Base-by-base conservation (phyloP, 2,113 vertebrate genomes). In the Cynocephalus volans region DNA sequence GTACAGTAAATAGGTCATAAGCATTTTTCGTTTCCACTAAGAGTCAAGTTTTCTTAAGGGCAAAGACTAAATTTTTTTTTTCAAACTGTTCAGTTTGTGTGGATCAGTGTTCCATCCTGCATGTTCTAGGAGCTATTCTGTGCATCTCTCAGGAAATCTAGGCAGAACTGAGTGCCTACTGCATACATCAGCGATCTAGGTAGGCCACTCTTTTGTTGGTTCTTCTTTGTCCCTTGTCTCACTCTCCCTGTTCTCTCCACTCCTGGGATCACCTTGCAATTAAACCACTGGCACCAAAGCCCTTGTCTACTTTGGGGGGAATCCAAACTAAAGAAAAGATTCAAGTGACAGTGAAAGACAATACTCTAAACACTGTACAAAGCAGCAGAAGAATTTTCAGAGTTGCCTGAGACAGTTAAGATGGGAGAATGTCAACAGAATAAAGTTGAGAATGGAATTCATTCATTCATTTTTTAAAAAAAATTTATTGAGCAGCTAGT, bases 21-120 rank as follows among this genome's bases (percentile, higher is more conserved):
- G 56, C 41, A 89, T 95, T 96, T 97, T 97, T 97, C 89, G 77
- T 93, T 94, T 97, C 88, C 82, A 95, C 84, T 82, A 52, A 65
- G 54, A 92, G n/a, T 18, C 52, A 93, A 90, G 41, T 93, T 96
- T 95, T 96, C 89, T 97, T 85, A 96, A 92, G 65, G 65, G 92
- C 48, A 96, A 95, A 36, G 48, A 60, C 48, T 85, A 83, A 45
- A 83, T 36, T 33, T 36, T 86, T 76, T 86, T 88, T 41, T 33
- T 8, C 24, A 82, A 36, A 67, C 26, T 90, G 15, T 73, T 90
- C 28, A 31, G 36, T 90, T 79, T 87, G 19, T 75, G 17, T 64
- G 31, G 60, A 83, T 88, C 70, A 54, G 5, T 85, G n/a, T 36
- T 70, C 26, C 21, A n/a, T 24, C 31, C 9, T 73, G 48, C 75